Percentiles rank a stretch among this genome's conserved stretches.
These are phyloP conservation scores for Nymphalis polychloros DNA, from an alignment of 2,888 invertebrate genomes.

Conservation along the genomic window DNA sequence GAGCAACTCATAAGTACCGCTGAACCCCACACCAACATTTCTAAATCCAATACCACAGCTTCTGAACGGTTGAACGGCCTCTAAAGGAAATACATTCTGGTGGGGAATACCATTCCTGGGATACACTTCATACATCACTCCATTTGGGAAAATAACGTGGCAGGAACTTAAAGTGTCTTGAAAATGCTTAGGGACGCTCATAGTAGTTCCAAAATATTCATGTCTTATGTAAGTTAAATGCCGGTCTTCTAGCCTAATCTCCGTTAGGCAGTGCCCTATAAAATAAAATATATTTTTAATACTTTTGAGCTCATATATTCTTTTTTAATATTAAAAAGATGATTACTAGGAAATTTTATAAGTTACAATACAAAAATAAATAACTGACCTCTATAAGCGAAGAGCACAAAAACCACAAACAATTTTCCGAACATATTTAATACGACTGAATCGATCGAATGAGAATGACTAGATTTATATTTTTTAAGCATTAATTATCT, in stretches of 20 bases:
- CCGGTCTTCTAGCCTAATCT: constrained; percentile 45
- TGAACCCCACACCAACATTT: constrained; percentile 42
- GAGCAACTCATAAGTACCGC: constrained; percentile 56
- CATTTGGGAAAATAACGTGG: constrained; percentile 51
- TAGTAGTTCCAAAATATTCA: constrained; percentile 42
- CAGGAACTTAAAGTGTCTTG: constrained; percentile 51
- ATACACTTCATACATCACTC: constrained; percentile 48
- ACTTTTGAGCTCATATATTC: too few relatives aligned
- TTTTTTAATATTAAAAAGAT: too few relatives aligned
- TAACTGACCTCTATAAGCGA: constrained; percentile 27
- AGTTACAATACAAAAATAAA: neutral
- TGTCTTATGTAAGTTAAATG: constrained; percentile 46
- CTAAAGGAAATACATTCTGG: constrained; percentile 36
- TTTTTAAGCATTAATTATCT: neutral
- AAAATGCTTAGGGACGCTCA: constrained; percentile 48
- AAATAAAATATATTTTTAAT: constrained; percentile 13
- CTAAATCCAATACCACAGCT: constrained; percentile 49
- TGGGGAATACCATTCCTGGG: constrained; percentile 46
- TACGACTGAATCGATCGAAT: neutral
- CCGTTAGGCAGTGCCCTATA: constrained; percentile 47
- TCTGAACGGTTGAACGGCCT: constrained; percentile 44
- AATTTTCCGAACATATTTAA: constrained; percentile 10
- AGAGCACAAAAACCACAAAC: constrained; percentile 8
- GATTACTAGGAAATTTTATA: too few relatives aligned
- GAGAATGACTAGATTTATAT: neutral